Base-by-base conservation (phyloP, 2,888 invertebrate species). In the Slavum lentiscoides region DNA sequence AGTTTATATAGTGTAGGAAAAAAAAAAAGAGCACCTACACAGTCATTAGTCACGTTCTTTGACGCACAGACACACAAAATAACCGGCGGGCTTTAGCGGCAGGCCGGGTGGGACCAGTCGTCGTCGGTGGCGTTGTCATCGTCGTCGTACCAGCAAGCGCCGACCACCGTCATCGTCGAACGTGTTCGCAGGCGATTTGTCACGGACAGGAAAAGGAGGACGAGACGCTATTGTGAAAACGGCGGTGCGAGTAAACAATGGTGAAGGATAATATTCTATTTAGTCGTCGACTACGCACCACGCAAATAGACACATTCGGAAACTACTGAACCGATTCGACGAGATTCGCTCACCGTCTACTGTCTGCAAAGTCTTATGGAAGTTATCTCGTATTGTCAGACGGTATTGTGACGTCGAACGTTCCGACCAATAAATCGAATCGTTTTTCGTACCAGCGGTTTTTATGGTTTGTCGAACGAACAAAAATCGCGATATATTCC, bases 101-200 rank as follows among this genome's bases (percentile, higher is more conserved):
- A 30, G 68, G 13, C 2, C n/a, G 21, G 73, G 68, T 37, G 19
- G 59, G 7, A 2, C 5, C 55, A 39, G 30, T 37, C 66, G 49
- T 21, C 4, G n/a, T n/a, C 1, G 49, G 49, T 9, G 30, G 66
- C 58, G 49, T 43, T 11, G 43, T 43, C 43, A 37, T 37, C 49
- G 58, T 37, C 49, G 58, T 49, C 58, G 80, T 72, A 72, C 80
- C 80, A 64, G 72, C 11, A 21, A 80, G 49, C 62, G 59, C 69
- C 62, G 58, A 72, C 13, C 76, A 70, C 76, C 59, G 30, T 1
- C n/a, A 39, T 23, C 53, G 55, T 53, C 4, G 30, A 4, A 72
- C 80, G 72, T 66, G 66, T 72, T 80, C n/a, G 55, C 43, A 21
- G 58, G 6, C 72, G 30, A 80, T 80, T 80, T 72, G 66, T 80